Conservation (phyloP, 2,888 invertebrate species). For the Euclidia mi region DNA sequence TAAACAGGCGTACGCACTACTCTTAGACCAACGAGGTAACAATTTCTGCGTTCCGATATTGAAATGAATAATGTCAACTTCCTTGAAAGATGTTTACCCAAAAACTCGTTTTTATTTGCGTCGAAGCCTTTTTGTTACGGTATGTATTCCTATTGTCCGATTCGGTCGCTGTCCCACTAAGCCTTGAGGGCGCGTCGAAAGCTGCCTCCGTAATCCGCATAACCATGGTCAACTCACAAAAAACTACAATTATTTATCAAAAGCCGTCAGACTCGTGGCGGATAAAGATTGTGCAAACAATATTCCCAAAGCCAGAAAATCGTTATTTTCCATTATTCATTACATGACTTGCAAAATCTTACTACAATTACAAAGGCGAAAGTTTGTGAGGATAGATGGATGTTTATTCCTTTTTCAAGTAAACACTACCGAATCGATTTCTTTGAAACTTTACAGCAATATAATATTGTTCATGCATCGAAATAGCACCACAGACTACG, state of each 20-base stretch:
- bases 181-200: conserved; percentile 21
- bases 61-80: too few relatives aligned
- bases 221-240: conserved; percentile 40
- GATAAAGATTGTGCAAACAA: conserved; percentile 33
- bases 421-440: too few relatives aligned
- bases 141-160: conserved; percentile 42
- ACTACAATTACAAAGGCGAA: conserved; percentile 6
- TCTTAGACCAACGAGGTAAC: too few relatives aligned
- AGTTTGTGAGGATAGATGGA: too few relatives aligned
- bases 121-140: conserved; percentile 11
- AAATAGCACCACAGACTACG: too few relatives aligned
- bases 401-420: too few relatives aligned
- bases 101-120: not conserved
- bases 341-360: conserved; percentile 25
- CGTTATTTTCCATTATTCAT: conserved; percentile 26
- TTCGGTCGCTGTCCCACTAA: conserved; percentile 31
- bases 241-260: conserved; percentile 47
- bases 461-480: too few relatives aligned
- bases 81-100: not conserved
- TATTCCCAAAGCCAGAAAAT: conserved; percentile 19
- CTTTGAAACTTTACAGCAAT: too few relatives aligned
- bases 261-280: conserved; percentile 19
- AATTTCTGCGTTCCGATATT: too few relatives aligned
- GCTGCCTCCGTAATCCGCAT: conserved; percentile 33
- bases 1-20: too few relatives aligned